These are phyloP conservation scores for Antennarius striatus DNA, from an alignment of 2,113 vertebrate genomes.

Conservation along the genomic window DNA sequence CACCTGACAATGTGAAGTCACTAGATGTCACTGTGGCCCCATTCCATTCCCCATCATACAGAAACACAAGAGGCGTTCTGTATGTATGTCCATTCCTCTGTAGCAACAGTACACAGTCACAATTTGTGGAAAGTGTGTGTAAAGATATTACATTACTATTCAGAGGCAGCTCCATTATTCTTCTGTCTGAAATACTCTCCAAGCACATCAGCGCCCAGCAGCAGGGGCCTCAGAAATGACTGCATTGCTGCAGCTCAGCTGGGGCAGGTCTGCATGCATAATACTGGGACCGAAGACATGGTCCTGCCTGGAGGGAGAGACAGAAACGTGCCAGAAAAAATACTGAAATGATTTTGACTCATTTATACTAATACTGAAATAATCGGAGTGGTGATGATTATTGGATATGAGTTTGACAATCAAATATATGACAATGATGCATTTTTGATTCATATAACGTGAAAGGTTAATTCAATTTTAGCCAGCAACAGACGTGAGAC, in stretches of 20 bases:
- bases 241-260: conserved; percentile 51
- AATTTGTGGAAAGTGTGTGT: conserved; percentile 41
- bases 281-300: conserved; percentile 55
- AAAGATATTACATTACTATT: conserved; percentile 70
- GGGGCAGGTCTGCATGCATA: conserved; percentile 66
- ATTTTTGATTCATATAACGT: background rate
- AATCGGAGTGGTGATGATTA: conserved; percentile 8
- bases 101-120: conserved; percentile 50
- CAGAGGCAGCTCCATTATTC: conserved; percentile 45
- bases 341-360: conserved; percentile 54
- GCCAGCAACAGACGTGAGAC: background rate
- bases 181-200: conserved; percentile 57
- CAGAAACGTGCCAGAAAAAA: conserved; percentile 55
- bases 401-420: conserved; percentile 2
- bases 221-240: conserved; percentile 61
- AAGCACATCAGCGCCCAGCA: conserved; percentile 52
- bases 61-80: conserved; percentile 20
- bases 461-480: background rate
- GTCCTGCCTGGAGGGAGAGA: conserved; percentile 55
- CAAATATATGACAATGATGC: background rate
- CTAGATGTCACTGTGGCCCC: conserved; percentile 81
- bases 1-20: conserved; percentile 42
- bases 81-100: conserved; percentile 34
- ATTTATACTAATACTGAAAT: conserved; percentile 16
- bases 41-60: conserved; percentile 20